Conservation (phyloP, 2,113 vertebrate genomes). For the Solea senegalensis region DNA sequence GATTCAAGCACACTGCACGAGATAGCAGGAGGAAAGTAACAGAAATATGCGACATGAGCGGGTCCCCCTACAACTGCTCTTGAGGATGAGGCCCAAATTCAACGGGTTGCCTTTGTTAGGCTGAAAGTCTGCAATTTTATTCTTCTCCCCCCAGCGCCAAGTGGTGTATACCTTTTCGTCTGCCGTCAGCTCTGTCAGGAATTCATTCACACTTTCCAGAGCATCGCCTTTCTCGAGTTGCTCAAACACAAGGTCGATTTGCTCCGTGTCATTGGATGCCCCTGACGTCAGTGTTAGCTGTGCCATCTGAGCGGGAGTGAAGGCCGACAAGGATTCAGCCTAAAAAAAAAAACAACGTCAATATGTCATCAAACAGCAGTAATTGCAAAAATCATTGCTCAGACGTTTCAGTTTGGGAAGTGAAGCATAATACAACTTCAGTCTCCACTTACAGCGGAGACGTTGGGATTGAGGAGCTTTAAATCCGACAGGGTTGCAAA, state of each 20-base stretch:
- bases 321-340: conserved; percentile 30
- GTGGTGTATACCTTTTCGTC: neutral
- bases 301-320: conserved; percentile 56
- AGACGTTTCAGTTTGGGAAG: neutral
- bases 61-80: neutral
- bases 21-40: neutral
- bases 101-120: neutral
- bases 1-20: neutral
- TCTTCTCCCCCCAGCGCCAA: neutral
- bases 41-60: neutral
- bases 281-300: conserved; percentile 43
- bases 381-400: too few relatives aligned
- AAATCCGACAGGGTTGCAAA: conserved; percentile 49
- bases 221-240: conserved; percentile 25
- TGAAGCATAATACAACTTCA: neutral
- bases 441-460: conserved; percentile 56
- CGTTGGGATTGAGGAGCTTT: conserved; percentile 51
- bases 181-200: neutral
- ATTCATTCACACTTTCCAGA: conserved; percentile 32
- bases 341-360: conserved; percentile 15
- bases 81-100: neutral
- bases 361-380: conserved; percentile 1
- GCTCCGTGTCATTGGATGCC: conserved; percentile 20
- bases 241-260: conserved; percentile 32
- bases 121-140: neutral